Base-by-base conservation (phyloP, 2,113 vertebrate genomes). In the Cheilinus undulatus region DNA sequence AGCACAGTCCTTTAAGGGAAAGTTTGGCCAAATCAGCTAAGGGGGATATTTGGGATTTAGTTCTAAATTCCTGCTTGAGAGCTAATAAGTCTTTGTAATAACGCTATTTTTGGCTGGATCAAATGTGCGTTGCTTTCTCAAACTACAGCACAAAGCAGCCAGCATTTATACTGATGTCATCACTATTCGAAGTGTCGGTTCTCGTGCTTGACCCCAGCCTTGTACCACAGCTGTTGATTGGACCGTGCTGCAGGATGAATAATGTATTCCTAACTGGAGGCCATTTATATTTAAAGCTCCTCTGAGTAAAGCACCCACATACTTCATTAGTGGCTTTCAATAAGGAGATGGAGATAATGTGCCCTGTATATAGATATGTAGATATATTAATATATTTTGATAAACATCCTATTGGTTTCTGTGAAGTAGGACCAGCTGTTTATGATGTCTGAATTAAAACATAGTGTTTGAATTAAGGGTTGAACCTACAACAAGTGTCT, bases 241-340 rank as follows among this genome's bases (percentile, higher is more conserved):
- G 45, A 59, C 63, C 36, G 7, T 60, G 40, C 26, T n/a, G 24
- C 42, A 60, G n/a, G 20, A 73, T 86, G 36, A 81, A 82, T 84
- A 82, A 82, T 73, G 69, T 49, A 73, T 78, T 68, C 24, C 70
- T 22, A 60, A 40, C 80, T 65, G 60, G 24, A 46, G 54, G 64
- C 20, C 42, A 63, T 82, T 84, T 50, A 63, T 76, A 78, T 85
- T 81, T 78, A 76, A 78, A 73, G 53, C 38, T 42, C 69, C 59
- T 61, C 51, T 14, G 62, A 74, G 54, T 58, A 58, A 78, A 75
- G 24, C 42, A 51, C 36, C 49, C 53, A 40, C 57, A 57, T 67
- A 45, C 51, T 69, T 78, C 50, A 67, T 75, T 80, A 61, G 53
- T 19, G 32, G 36, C 11, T 64, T 61, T 59, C 28, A 48, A 13